Base-by-base conservation (phyloP, 2,113 vertebrate species). In the Otis tarda region DNA sequence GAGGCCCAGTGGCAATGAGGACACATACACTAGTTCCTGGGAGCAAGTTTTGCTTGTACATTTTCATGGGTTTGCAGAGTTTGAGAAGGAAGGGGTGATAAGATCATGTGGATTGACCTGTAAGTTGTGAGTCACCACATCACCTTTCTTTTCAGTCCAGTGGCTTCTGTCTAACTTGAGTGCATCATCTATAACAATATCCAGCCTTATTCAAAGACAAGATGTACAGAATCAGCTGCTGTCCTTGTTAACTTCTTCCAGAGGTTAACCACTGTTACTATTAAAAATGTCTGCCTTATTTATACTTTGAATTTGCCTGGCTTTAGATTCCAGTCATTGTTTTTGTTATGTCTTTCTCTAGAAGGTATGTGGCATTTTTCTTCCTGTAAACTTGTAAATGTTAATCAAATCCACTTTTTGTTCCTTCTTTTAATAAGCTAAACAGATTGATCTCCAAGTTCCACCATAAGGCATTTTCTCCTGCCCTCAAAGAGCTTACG, bases 321-420 rank as follows among this genome's bases (percentile, higher is more conserved):
- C 67, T 68, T 90, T 56, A 24, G 61, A 67, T 94, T 83, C 71
- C 64, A 65, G 30, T 41, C n/a, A 47, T 41, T 83, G 53, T 7
- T 89, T 83, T 94, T 91, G 52, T 93, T 93, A 71, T 56, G 43
- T 93, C 81, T 91, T 95, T 69, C 55, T 87, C 13, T 10, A 37
- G 63, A 91, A 83, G 55, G 53, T 79, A 63, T 23, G 24, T 50
- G 63, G 31, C 15, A 22, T 94, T 95, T 86, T 94, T 68, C 35
- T 75, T 80, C 68, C 53, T 80, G 14, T 63, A 21, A 79, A 63
- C 12, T 78, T 90, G n/a, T 56, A 41, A 20, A 12, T 50, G 23
- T 64, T 80, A 63, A 91, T 67, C 21, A 63, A 50, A 59, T 76
- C 37, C 14, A 67, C 19, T 74, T 83, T 76, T 85, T 49, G 4